These are phyloP conservation scores for Microtus montanus DNA, from an alignment of 2,113 vertebrate genomes.

Conservation along the genomic window DNA sequence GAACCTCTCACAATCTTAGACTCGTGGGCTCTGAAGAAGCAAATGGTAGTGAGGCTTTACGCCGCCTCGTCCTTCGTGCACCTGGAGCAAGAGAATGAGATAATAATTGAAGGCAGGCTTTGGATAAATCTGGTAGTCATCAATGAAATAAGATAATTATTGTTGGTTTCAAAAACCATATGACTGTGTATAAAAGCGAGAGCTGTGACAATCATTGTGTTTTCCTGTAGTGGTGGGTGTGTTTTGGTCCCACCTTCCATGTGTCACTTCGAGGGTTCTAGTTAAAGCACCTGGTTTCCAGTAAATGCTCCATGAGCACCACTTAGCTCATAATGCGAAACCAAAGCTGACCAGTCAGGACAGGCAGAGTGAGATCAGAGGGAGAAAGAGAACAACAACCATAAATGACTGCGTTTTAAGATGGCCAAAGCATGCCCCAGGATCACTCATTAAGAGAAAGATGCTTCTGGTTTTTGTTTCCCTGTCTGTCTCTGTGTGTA, in stretches of 20 bases:
- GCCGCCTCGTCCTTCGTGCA: background rate
- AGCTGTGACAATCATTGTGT: too few relatives aligned
- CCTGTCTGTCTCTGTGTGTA: background rate
- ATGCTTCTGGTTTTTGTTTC: background rate
- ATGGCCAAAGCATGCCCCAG: slow-evolving; percentile 28
- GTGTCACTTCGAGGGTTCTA: slow-evolving; percentile 45
- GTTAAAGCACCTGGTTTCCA: slow-evolving; percentile 71
- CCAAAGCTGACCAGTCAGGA: slow-evolving; percentile 59
- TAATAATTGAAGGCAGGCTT: background rate
- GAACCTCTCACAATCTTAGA: accelerated
- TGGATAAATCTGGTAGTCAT: background rate
- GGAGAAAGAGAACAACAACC: slow-evolving; percentile 51
- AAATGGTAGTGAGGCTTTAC: accelerated
- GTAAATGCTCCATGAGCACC: slow-evolving; percentile 53
- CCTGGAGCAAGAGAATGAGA: background rate
- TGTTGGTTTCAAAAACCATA: background rate
- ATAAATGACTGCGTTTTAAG: background rate
- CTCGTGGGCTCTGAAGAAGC: background rate
- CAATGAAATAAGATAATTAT: background rate
- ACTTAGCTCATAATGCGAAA: slow-evolving; percentile 36
- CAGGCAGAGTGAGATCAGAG: slow-evolving; percentile 33
- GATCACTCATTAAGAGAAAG: slow-evolving; percentile 4
- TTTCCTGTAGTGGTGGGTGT: background rate
- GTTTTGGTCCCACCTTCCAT: background rate
- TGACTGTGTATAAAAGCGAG: background rate